phyloP scores from a whole-genome alignment of 2,113 vertebrate genomes.

The Pluvianellus socialis region DNA sequence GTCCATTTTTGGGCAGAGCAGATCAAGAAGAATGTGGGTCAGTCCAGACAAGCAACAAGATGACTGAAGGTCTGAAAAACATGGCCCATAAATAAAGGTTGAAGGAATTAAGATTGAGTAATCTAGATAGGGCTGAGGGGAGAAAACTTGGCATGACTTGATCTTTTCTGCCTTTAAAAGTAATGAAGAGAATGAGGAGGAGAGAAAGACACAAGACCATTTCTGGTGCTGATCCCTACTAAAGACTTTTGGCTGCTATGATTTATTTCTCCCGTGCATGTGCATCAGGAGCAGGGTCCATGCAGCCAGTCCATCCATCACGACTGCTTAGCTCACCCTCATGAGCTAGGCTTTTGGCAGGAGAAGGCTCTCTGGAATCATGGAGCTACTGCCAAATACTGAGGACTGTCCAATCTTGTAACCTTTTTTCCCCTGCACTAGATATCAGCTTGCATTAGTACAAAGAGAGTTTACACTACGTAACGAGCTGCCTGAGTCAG shows the following conservation, averaged over 20 bases:
- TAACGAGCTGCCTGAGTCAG: neutral
- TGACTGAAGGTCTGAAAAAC: neutral
- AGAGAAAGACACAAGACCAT: neutral
- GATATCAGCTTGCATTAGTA: neutral
- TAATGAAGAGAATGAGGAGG: neutral
- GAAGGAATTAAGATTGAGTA: neutral
- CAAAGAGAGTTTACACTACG: neutral
- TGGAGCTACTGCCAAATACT: neutral
- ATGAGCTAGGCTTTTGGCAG: slow-evolving; percentile 1
- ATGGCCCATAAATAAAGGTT: neutral
- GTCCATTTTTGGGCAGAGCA: neutral
- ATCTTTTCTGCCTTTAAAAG: neutral
- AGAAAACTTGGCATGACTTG: neutral
- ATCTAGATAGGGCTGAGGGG: neutral
- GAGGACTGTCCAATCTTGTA: neutral
- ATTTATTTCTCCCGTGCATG: neutral
- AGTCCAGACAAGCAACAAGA: neutral
- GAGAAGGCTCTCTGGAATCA: neutral
- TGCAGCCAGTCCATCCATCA: neutral
- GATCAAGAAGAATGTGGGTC: neutral
- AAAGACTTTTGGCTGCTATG: neutral
- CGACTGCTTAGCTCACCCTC: neutral
- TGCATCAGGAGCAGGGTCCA: neutral
- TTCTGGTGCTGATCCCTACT: neutral
- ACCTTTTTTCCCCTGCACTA: neutral